Evolutionary conservation across 2,113 vertebrate genomes (phyloP), one percentile per base, ranked within the genome.

Genomic region (Archilochus colubris): DNA sequence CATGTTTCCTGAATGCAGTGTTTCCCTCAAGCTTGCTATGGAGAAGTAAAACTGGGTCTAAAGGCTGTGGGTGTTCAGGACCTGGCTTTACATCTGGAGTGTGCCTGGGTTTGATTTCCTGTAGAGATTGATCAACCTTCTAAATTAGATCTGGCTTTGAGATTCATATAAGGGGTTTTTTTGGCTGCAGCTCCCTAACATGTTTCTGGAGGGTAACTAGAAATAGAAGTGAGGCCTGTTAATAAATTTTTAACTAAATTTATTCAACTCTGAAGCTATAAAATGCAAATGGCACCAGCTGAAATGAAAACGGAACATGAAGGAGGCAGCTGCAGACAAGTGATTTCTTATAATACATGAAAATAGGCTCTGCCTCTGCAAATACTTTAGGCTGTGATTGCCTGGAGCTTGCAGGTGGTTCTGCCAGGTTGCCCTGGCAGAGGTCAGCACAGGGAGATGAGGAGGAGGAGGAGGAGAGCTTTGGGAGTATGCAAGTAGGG

Each of bases 171-270:
- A 1, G 6, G 69, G 13, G 13, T 69, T 87, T 91, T 91, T 89
- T 82, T 82, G 78, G 43, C 63, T 76, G 78, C 70, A 89, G n/a
- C 66, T 91, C 30, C 31, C 30, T 67, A 59, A 46, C 17, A 5
- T 69, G 59, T 77, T 95, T 96, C 54, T 89, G 59, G 31, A 92
- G 46, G 53, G 20, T 73, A 82, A 50, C 84, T 85, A 82, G 81
- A 85, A 82, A 82, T 87, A 79, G 78, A 79, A 92, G 40, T 2
- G 22, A 92, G 57, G 67, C 17, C 62, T 88, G 72, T 88, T 94
- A 91, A 88, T 95, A 82, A 61, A 59, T 64, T 83, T 91, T 95
- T 38, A 69, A 94, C 77, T 76, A 40, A 73, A 93, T 96, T 88
- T 93, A 73, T 88, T 88, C 69, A 86, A 48, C 46, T 64, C 21